Evolutionary conservation across 2,888 invertebrate species (phyloP), one percentile per base, ranked within the genome.

Genomic region (Troglohyphantes excavatus): DNA sequence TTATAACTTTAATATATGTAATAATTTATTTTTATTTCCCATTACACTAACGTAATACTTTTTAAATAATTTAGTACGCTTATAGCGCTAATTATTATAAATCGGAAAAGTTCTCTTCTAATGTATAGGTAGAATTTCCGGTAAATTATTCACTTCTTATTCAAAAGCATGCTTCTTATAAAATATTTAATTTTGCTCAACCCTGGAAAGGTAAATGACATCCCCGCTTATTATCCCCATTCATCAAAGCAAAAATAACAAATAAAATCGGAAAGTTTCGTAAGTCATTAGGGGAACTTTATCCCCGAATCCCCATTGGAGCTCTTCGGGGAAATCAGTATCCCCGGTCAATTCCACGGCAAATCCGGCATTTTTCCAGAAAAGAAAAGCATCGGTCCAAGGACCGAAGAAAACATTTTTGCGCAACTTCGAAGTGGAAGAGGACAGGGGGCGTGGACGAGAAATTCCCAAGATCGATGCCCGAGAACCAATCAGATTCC

Each of bases 361-460:
- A n/a, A n/a, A n/a, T n/a, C n/a, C 39, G 13, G 65, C 78, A 78
- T 78, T 81, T 81, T 68, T 81, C 68, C 68, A 68, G 68, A 81
- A 81, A 81, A 53, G 75, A 76, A 81, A 67, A 68, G 13, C 81
- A 46, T 43, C 19, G 65, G 46, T 68, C 29, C 72, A 53, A 67
- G 26, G 17, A 33, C 63, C 67, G 9, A 84, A 84, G 84, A 84
- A 53, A 84, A 84, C 75, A 84, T 75, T 84, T 84, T 84, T 84
- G 75, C 61, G 72, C 83, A 73, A 73, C 39, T 72, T 83, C 27
- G 17, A 17, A 27, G 46, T 65, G 27, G 83, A 70, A n/a, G 82
- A 68, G 82, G 33, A 70, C 70, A 82, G 61, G 73, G 33, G 19
- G 65, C 26, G 73, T 43, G 72, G 46, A 26, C n/a, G 63, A 73